A percentile compares a stretch with the other conserved stretches of the same genome.
These are phyloP conservation scores for Hypanus sabinus DNA, from an alignment of 2,113 vertebrate species.

Conservation along the genomic window DNA sequence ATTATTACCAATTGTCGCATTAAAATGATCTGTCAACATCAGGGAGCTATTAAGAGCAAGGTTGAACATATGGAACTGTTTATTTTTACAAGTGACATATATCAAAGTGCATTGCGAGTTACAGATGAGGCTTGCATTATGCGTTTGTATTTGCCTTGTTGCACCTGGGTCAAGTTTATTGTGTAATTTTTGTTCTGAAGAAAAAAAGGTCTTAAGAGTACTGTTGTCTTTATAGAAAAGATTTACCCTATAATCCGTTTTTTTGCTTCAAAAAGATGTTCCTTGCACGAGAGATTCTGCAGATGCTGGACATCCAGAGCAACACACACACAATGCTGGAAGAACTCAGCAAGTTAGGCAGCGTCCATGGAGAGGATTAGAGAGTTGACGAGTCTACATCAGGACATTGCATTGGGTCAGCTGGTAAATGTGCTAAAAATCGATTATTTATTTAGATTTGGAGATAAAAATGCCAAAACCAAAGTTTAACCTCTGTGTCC, in stretches of 20 bases:
- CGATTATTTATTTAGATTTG: neutral
- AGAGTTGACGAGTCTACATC: too few species aligned
- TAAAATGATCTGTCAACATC: neutral
- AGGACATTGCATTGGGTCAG: neutral
- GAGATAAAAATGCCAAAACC: neutral
- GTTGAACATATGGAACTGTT: conserved; percentile 5
- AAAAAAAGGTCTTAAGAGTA: neutral
- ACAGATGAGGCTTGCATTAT: neutral
- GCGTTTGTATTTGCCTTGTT: neutral
- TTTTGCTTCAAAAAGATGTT: too few species aligned
- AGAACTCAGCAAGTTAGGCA: too few species aligned
- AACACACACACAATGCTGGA: too few species aligned
- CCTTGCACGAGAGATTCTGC: too few species aligned
- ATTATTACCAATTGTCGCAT: neutral
- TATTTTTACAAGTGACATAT: conserved; percentile 1
- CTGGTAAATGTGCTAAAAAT: neutral
- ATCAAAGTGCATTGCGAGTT: neutral
- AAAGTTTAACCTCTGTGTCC: neutral
- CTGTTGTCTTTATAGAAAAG: neutral
- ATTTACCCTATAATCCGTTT: neutral
- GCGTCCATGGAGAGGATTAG: too few species aligned
- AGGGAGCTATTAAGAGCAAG: neutral
- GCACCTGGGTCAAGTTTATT: neutral
- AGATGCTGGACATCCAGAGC: too few species aligned
- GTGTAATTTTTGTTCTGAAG: neutral